Percentiles rank a stretch among this genome's conserved stretches.
phyloP scores from a whole-genome alignment of 2,797 vertebrate genomes.

The Stomatorhinus walkeri region DNA sequence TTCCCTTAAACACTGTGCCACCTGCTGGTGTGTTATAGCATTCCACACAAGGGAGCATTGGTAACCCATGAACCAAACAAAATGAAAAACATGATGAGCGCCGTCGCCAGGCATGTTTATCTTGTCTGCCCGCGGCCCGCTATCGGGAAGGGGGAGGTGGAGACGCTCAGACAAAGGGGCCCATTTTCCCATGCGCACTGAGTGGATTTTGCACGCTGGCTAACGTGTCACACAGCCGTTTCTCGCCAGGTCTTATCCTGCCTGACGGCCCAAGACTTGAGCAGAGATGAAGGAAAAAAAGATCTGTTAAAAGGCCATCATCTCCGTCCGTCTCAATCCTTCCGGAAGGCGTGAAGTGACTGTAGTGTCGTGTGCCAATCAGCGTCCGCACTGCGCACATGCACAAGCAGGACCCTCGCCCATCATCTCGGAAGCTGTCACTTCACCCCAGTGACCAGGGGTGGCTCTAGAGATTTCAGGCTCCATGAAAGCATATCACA shows the following conservation, averaged over 20 bases:
- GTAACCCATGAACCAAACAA: background rate
- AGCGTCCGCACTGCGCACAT: background rate
- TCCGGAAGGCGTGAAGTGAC: background rate
- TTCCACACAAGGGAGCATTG: background rate
- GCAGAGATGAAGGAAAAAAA: background rate
- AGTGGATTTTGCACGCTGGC: background rate
- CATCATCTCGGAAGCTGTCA: background rate
- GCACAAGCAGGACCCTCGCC: background rate
- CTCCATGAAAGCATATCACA: background rate
- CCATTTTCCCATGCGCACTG: background rate
- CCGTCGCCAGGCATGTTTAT: background rate
- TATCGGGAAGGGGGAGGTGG: background rate
- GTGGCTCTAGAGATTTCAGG: background rate
- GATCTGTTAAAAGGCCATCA: background rate
- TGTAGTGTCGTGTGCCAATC: background rate
- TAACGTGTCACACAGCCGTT: background rate
- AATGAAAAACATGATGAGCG: background rate
- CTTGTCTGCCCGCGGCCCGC: background rate
- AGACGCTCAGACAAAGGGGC: background rate
- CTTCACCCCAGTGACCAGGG: background rate
- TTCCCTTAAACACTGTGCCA: background rate
- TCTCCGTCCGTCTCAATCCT: background rate
- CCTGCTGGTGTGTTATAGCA: background rate
- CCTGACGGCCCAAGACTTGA: background rate
- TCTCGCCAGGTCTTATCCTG: background rate